These are phyloP conservation scores for Chalcosyrphus nemorum DNA, from an alignment of 2,888 invertebrate genomes.

Conservation along the genomic window DNA sequence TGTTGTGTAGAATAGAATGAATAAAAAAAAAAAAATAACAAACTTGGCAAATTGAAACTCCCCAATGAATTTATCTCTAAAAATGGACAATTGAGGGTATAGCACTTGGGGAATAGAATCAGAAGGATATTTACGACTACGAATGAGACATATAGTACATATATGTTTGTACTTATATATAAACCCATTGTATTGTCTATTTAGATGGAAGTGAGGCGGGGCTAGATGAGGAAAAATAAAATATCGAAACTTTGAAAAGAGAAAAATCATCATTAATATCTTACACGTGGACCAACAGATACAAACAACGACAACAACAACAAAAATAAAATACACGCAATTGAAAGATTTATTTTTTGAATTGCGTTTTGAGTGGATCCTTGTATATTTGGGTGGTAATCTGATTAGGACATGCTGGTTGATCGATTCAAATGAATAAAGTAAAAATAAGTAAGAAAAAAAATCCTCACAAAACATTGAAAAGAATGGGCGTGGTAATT, in stretches of 20 bases:
- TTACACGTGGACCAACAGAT: conserved; percentile 15
- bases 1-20: background rate
- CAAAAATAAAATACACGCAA: background rate
- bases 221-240: background rate
- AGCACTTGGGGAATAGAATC: conserved; percentile 22
- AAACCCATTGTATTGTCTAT: conserved; percentile 17
- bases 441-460: background rate
- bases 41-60: conserved; percentile 4
- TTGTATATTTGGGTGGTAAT: background rate
- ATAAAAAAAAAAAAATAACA: background rate
- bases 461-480: background rate
- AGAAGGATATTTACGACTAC: conserved; percentile 2
- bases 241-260: conserved; percentile 9
- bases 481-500: background rate
- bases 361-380: background rate
- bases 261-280: conserved; percentile 44
- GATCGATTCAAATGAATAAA: background rate
- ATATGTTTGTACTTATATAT: too few relatives aligned
- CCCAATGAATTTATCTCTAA: conserved; percentile 11
- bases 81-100: conserved; percentile 14
- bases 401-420: background rate
- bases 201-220: background rate
- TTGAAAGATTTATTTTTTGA: background rate
- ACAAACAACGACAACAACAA: too few relatives aligned
- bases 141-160: conserved; percentile 24